These are phyloP conservation scores for Cryptomyrus ogoouensis DNA, from an alignment of 2,113 vertebrate species.

Conservation along the genomic window DNA sequence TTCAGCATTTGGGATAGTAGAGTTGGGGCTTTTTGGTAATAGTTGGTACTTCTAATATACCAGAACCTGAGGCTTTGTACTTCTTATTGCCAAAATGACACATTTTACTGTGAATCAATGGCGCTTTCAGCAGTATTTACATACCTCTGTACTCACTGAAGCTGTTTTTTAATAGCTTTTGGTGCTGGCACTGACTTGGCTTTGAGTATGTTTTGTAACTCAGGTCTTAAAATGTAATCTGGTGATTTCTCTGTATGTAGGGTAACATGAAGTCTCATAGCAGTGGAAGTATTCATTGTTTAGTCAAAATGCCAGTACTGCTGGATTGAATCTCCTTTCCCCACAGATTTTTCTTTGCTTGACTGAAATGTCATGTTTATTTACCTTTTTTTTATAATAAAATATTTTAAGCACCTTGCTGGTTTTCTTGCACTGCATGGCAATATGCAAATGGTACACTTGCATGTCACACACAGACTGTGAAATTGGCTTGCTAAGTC, in stretches of 20 bases:
- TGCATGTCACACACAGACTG: background rate
- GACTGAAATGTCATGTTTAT: background rate
- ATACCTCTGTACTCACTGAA: conserved; percentile 11
- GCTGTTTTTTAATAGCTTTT: background rate
- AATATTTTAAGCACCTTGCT: background rate
- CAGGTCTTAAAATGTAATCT: conserved; percentile 20
- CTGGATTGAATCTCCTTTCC: background rate
- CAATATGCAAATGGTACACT: background rate
- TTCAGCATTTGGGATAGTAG: background rate
- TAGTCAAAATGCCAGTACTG: background rate
- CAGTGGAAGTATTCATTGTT: background rate
- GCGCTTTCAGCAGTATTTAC: background rate
- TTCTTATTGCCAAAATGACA: background rate
- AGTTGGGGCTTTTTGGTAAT: background rate
- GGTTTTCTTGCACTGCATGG: background rate
- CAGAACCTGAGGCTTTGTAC: background rate
- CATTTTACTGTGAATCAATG: background rate
- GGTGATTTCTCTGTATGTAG: background rate
- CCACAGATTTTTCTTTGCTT: background rate
- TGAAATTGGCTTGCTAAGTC: background rate
- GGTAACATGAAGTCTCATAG: background rate
- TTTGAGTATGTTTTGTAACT: conserved; percentile 16
- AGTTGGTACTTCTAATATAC: background rate
- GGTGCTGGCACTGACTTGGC: conserved; percentile 5
- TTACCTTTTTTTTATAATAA: conserved; percentile 1